Evolutionary conservation across 2,888 invertebrate species (phyloP).

Genomic region (Tortrix viridana): DNA sequence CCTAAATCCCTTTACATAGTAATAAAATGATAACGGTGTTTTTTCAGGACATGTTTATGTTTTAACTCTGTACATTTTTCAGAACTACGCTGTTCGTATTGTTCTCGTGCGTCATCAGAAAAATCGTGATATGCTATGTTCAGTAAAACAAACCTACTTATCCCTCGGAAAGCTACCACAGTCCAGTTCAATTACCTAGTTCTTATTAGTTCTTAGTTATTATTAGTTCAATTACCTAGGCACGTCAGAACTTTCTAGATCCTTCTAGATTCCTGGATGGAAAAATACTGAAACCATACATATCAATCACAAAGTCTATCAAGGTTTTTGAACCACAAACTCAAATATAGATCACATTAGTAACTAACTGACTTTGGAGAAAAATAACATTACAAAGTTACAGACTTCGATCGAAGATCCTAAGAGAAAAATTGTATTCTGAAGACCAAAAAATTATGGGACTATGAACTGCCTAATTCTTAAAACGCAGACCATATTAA

Average conservation of each 20-base stretch:
- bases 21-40: conserved; percentile 11
- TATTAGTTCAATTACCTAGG: background rate
- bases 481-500: too few relatives aligned
- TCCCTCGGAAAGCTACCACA: background rate
- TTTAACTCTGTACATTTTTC: conserved; percentile 6
- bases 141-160: conserved; percentile 2
- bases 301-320: too few relatives aligned
- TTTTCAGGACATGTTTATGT: conserved; percentile 29
- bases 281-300: background rate
- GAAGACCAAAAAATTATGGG: too few relatives aligned
- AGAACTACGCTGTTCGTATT: conserved; percentile 6
- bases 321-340: too few relatives aligned
- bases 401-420: too few relatives aligned
- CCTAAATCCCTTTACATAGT: background rate
- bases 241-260: background rate
- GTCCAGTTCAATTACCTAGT: background rate
- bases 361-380: too few relatives aligned
- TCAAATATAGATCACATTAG: too few relatives aligned
- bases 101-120: conserved; percentile 26
- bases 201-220: too few relatives aligned
- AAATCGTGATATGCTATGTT: conserved; percentile 5
- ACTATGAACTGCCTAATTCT: too few relatives aligned
- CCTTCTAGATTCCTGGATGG: background rate
- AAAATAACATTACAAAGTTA: too few relatives aligned
- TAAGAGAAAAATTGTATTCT: too few relatives aligned